Evolutionary conservation across 2,888 invertebrate species (phyloP), one percentile per base, ranked within the genome.

Genomic region (Calliopum simillimum): DNA sequence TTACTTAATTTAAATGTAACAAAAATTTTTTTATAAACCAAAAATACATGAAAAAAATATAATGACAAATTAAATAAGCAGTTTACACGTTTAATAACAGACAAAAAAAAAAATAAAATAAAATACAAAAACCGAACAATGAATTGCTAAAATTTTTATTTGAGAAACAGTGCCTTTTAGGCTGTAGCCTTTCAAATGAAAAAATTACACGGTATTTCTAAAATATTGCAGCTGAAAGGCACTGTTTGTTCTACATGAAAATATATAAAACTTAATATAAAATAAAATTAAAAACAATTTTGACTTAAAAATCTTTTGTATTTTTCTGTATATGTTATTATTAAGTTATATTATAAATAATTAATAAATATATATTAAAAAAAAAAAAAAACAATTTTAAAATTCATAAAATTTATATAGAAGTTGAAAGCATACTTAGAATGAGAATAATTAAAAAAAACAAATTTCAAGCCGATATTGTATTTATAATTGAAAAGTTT

Each of bases 301-400:
- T 67, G 58, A 67, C 33, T 58, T 58, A n/a, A 67, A 12, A 58
- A 58, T 33, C 67, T 49, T 67, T 59, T 67, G 67, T 67, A 67
- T 67, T 67, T 65, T 59, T 67, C 46, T 67, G 59, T 67, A 58
- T 67, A 67, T 67, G 41, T 67, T 59, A 67, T 33, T 13, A 14
- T 23, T 67, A 59, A 59, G 67, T 67, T 49, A 67, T 21, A 19
- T 51, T 64, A 33, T 46, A 46, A 46, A 46, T 44, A 46, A 47
- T 21, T 53, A 51, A 49, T 12, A 49, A 33, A 49, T 47, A 6
- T 41, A 46, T n/a, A 33, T 33, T 6, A 23, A 33, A 63, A 33
- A 25, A 25, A 23, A 14, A 49, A 25, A 14, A 41, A 59, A 59
- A 44, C 12, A 25, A 58, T 41, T 12, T 58, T 58, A 6, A 23